A percentile compares a stretch with the other conserved stretches of the same genome.
Evolutionary conservation across 2,113 vertebrate species (phyloP).

Genomic region (Callocephalon fimbriatum): DNA sequence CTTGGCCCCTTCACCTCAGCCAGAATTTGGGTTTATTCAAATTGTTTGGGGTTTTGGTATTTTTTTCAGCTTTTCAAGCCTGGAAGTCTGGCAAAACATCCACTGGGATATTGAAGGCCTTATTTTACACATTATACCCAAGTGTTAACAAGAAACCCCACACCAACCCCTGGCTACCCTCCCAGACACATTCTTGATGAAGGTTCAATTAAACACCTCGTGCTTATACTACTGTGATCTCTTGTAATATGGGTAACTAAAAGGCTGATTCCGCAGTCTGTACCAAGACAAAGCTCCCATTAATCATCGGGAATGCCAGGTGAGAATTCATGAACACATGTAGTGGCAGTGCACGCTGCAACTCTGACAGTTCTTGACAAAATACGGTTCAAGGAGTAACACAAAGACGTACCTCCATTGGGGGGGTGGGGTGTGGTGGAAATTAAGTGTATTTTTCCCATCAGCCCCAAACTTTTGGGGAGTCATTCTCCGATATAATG

Average conservation of each 20-base stretch:
- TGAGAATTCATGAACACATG: conserved; percentile 7
- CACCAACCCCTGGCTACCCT: not conserved
- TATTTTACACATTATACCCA: not conserved
- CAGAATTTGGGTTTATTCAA: conserved; percentile 30
- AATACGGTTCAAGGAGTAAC: not conserved
- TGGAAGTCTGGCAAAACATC: not conserved
- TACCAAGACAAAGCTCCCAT: not conserved
- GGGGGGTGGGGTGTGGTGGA: too few species aligned
- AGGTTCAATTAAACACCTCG: not conserved
- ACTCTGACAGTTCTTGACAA: not conserved
- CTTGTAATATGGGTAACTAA: not conserved
- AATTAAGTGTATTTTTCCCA: not conserved
- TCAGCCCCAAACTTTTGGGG: not conserved
- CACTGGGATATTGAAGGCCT: not conserved
- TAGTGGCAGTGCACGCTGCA: not conserved
- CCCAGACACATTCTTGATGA: not conserved
- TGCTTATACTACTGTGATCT: not conserved
- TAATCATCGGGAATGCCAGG: not conserved
- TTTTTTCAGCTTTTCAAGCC: not conserved
- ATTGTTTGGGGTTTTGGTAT: not conserved
- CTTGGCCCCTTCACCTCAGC: conserved; percentile 46
- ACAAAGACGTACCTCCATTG: not conserved
- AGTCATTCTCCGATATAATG: not conserved
- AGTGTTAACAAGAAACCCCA: not conserved
- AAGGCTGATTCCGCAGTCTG: not conserved